phyloP scores from a whole-genome alignment of 1,140 invertebrate genomes.

The Aphis gossypii region DNA sequence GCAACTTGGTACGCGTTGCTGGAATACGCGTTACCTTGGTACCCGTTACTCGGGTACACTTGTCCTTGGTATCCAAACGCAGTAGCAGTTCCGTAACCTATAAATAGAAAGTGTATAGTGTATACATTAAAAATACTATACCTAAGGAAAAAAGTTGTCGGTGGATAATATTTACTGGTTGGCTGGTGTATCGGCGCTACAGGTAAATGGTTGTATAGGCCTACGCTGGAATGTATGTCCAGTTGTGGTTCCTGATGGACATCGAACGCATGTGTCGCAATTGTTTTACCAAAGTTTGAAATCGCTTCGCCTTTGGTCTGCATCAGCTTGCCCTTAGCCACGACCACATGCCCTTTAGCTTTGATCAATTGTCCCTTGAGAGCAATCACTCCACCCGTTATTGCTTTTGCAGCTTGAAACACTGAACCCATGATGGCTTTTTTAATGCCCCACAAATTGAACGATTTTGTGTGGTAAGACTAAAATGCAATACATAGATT shows the following conservation, averaged over 20 bases:
- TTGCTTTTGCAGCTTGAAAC: slow-evolving; percentile 83
- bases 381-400: slow-evolving; percentile 82
- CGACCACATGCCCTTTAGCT: slow-evolving; percentile 77
- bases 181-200: not conserved
- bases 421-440: slow-evolving; percentile 81
- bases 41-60: not conserved
- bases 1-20: not conserved
- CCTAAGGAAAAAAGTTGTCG: not conserved
- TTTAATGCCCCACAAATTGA: slow-evolving; percentile 79
- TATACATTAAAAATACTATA: not conserved
- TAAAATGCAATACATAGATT: slow-evolving; percentile 60
- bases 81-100: slow-evolving; percentile 13
- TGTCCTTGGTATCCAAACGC: slow-evolving; percentile 7
- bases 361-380: slow-evolving; percentile 85
- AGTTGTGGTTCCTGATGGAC: slow-evolving; percentile 53
- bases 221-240: not conserved
- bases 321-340: slow-evolving; percentile 77
- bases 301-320: slow-evolving; percentile 76
- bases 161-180: not conserved
- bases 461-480: slow-evolving; percentile 68
- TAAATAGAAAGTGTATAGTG: not conserved
- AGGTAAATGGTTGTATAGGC: slow-evolving; percentile 24
- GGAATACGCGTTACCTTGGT: not conserved
- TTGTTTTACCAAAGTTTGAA: slow-evolving; percentile 76
- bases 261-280: slow-evolving; percentile 75